Base-by-base conservation (phyloP, 1,140 invertebrate species). In the Mercenaria mercenaria region DNA sequence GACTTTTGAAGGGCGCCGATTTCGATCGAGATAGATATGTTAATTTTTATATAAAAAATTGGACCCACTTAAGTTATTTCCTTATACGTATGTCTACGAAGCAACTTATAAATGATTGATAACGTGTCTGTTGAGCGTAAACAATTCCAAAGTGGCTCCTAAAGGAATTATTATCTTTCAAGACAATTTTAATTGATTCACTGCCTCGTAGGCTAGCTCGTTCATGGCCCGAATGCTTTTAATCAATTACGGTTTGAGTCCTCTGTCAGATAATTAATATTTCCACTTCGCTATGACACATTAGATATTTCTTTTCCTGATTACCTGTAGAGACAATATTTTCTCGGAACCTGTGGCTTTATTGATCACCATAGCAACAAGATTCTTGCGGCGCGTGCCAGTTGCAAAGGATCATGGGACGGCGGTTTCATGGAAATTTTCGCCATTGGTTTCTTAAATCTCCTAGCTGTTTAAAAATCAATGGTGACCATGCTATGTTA, bases 301-400 rank as follows among this genome's bases (percentile, higher is more conserved):
- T 87, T 87, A 87, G 79, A 87, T 87, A 87, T 87, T 87, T 87
- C 85, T 87, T 87, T 79, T 87, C 76, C 72, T 77, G 85, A 87
- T 79, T 87, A 79, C 85, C 85, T 87, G 85, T 77, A 20, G 85
- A 87, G 85, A 77, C 72, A 87, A 41, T 79, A 87, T 87, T n/a
- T 87, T 87, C 72, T 77, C 67, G 15, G 74, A 79, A 56, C 85
- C 85, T 43, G 37, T 43, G 85, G 85, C 85, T 52, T 61, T 77
- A 79, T 77, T 64, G 37, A 87, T 87, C 50, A 29, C 74, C 85
- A 87, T 87, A 59, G 56, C 52, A 64, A 87, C 85, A 32, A 43
- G 69, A 43, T 39, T 86, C 26, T 50, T 50, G 85, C 23, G 41
- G 52, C 72, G 61, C 72, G 85, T 67, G 85, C 69, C n/a, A 50